Percentiles rank a stretch among this genome's conserved stretches.
These are phyloP conservation scores for Myotis pilosus DNA, from an alignment of 2,797 vertebrate species.

Conservation along the genomic window DNA sequence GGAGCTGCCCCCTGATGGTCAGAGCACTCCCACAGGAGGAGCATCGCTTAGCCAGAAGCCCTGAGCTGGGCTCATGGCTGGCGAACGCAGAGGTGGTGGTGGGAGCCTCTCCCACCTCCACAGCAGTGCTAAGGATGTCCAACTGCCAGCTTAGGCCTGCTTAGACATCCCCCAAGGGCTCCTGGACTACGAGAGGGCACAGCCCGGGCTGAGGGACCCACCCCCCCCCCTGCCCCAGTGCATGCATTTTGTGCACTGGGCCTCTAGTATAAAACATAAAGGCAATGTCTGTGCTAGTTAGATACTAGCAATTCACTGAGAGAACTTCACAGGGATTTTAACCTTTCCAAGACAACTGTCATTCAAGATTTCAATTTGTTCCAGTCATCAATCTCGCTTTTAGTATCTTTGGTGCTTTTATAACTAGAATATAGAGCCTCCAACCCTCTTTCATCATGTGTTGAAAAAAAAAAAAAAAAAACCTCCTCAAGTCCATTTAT, in stretches of 20 bases:
- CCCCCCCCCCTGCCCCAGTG: accelerated
- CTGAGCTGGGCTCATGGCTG: too few relatives aligned
- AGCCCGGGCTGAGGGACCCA: too few relatives aligned
- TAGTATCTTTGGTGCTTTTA: neutral
- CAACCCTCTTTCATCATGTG: neutral
- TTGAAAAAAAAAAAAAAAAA: neutral
- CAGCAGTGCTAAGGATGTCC: too few relatives aligned
- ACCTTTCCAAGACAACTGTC: neutral
- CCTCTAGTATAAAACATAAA: neutral
- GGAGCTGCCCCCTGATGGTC: too few relatives aligned
- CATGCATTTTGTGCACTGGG: too few relatives aligned
- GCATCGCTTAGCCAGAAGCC: too few relatives aligned
- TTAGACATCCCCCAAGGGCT: too few relatives aligned
- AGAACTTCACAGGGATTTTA: neutral
- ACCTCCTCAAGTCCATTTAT: neutral
- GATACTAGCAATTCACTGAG: neutral
- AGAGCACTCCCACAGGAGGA: too few relatives aligned
- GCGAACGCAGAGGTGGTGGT: too few relatives aligned
- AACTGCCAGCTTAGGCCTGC: too few relatives aligned
- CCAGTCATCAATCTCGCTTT: neutral
- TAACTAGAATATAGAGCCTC: neutral
- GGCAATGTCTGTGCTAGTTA: neutral
- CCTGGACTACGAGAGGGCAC: too few relatives aligned
- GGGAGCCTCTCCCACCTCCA: too few relatives aligned
- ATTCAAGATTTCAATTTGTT: neutral